Evolutionary conservation across 2,113 vertebrate genomes (phyloP).

Genomic region (Mohoua ochrocephala): DNA sequence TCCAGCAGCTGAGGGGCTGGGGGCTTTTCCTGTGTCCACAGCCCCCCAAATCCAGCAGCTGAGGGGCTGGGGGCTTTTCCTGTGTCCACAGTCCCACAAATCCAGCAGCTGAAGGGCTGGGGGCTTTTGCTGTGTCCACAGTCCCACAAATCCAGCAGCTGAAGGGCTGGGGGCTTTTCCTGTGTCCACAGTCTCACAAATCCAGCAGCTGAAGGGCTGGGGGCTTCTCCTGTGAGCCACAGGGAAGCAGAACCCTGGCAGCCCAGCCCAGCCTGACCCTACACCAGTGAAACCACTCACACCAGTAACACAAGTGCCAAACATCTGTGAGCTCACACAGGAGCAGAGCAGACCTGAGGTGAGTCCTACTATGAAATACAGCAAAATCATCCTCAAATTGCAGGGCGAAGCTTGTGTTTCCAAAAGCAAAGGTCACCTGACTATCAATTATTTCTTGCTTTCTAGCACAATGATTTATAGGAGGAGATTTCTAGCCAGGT

Average conservation of each 20-base stretch:
- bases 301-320: neutral
- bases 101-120: neutral
- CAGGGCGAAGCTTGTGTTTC: neutral
- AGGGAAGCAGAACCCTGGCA: neutral
- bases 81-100: rapidly evolving
- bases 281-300: neutral
- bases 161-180: neutral
- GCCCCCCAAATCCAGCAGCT: no score
- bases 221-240: neutral
- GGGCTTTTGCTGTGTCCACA: rapidly evolving
- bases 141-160: neutral
- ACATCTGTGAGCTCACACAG: neutral
- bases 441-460: neutral
- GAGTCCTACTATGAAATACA: neutral
- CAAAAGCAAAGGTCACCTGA: neutral
- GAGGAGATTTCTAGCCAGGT: neutral
- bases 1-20: neutral
- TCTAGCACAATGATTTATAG: neutral
- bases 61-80: neutral
- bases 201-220: neutral
- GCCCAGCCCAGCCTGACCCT: neutral
- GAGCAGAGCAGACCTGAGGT: neutral
- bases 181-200: rapidly evolving
- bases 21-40: neutral
- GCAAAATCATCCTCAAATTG: neutral